phyloP scores from a whole-genome alignment of 2,113 vertebrate genomes.

The Amblyopsis rosae region DNA sequence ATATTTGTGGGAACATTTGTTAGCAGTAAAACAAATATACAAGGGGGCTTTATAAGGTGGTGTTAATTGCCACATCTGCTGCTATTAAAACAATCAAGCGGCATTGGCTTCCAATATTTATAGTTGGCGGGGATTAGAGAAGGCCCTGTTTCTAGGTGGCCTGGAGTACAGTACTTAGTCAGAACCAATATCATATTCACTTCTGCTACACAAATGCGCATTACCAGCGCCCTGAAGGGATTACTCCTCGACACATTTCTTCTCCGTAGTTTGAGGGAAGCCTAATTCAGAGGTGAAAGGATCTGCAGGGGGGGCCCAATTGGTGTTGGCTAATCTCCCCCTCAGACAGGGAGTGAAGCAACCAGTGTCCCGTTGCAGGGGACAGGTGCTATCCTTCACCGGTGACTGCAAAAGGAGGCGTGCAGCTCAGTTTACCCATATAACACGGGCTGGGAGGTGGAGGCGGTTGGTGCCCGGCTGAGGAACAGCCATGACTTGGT shows the following conservation, averaged over 20 bases:
- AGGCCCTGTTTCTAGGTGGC: constrained; percentile 72
- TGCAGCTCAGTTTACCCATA: constrained; percentile 59
- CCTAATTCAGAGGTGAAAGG: constrained; percentile 64
- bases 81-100: constrained; percentile 81
- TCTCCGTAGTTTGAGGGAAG: constrained; percentile 42
- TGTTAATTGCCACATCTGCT: constrained; percentile 84
- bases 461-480: constrained; percentile 4
- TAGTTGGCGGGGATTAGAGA: constrained; percentile 72
- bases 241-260: constrained; percentile 66
- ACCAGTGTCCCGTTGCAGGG: constrained; percentile 67
- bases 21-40: constrained; percentile 82
- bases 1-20: constrained; percentile 83
- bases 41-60: constrained; percentile 76
- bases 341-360: constrained; percentile 71
- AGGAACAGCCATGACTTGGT: constrained; percentile 10
- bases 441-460: constrained; percentile 29
- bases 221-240: constrained; percentile 69
- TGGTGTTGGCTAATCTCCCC: constrained; percentile 68
- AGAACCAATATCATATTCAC: constrained; percentile 75
- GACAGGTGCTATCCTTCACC: constrained; percentile 77
- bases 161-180: constrained; percentile 63
- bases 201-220: constrained; percentile 69
- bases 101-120: constrained; percentile 76
- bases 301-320: constrained; percentile 65
- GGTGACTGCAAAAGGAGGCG: constrained; percentile 38